Evolutionary conservation across 2,888 invertebrate species (phyloP), one percentile per base, ranked within the genome.

Genomic region (Ochropleura leucogaster): DNA sequence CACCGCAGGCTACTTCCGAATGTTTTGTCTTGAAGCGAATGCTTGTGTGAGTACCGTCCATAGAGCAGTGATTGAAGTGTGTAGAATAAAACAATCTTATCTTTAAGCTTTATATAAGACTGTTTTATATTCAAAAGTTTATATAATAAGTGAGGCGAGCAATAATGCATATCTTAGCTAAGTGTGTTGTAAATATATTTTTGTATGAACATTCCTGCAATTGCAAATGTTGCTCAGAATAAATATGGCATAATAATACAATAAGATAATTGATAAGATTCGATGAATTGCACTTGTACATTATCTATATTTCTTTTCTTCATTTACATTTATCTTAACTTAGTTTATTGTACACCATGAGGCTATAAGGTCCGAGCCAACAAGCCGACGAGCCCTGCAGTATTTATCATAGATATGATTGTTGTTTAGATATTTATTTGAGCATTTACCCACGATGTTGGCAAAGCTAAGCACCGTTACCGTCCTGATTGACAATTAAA

Each of bases 181-280:
- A 55, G 71, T 77, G 46, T 76, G 60, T 76, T 86, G 80, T 87
- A 79, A 79, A 83, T 85, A 77, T 86, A 77, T 85, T 80, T 74
- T 87, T 83, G 47, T 80, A 83, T 70, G 53, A 74, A 86, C 85
- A 87, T 85, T 88, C 87, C 85, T 79, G 47, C 67, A 60, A 57
- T 68, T 62, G 62, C n/a, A 65, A 62, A 42, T 68, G 59, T 75
- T 71, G 67, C 60, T 76, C 51, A 69, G 68, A 71, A 67, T 70
- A 79, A 70, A 68, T 85, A 68, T 71, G 20, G 63, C 68, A 72
- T 62, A 53, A 30, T n/a, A 16, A 66, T 68, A 60, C 14, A 40
- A 63, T 53, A 30, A 63, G 63, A n/a, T n/a, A n/a, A 66, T 60
- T 30, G 18, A 72, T 64, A 57, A 46, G 42, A 49, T 62, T 80